Percentiles rank a stretch among this genome's conserved stretches.
phyloP scores from a whole-genome alignment of 1,140 invertebrate genomes.

The Dryas iulia region DNA sequence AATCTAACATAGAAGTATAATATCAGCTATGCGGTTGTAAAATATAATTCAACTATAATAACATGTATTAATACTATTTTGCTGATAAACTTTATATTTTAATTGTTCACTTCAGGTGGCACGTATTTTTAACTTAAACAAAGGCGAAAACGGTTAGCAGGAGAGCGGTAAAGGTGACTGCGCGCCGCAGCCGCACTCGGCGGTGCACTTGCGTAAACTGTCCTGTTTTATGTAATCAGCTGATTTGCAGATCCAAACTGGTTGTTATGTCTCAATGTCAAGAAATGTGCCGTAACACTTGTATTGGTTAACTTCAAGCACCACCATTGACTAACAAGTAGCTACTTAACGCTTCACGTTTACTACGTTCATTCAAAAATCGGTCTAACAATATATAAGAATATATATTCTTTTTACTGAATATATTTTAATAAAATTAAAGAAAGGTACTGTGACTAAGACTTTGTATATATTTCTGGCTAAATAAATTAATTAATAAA shows the following conservation, averaged over 20 bases:
- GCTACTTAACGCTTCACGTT: background rate
- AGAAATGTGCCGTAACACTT: slow-evolving; percentile 30
- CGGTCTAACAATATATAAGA: background rate
- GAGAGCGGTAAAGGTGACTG: slow-evolving; percentile 15
- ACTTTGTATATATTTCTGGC: too few relatives aligned
- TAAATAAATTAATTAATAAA: too few relatives aligned
- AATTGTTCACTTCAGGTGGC: background rate
- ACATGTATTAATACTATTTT: background rate
- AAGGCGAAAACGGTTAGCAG: slow-evolving; percentile 6
- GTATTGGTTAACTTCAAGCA: background rate
- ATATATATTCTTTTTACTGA: background rate
- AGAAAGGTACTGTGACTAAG: background rate
- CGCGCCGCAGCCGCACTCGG: slow-evolving; percentile 22
- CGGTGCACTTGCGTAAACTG: slow-evolving; percentile 45
- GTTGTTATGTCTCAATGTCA: slow-evolving; percentile 50
- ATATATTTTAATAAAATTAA: background rate
- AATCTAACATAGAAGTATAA: slow-evolving; percentile 9
- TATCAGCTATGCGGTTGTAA: background rate
- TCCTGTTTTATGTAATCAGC: slow-evolving; percentile 45
- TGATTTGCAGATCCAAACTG: slow-evolving; percentile 43
- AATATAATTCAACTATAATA: background rate
- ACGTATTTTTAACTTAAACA: slow-evolving; percentile 10
- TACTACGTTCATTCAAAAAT: background rate
- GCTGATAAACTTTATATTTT: background rate
- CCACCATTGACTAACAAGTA: background rate